phyloP scores from a whole-genome alignment of 2,797 vertebrate species.

The Loris lydekkerianus region DNA sequence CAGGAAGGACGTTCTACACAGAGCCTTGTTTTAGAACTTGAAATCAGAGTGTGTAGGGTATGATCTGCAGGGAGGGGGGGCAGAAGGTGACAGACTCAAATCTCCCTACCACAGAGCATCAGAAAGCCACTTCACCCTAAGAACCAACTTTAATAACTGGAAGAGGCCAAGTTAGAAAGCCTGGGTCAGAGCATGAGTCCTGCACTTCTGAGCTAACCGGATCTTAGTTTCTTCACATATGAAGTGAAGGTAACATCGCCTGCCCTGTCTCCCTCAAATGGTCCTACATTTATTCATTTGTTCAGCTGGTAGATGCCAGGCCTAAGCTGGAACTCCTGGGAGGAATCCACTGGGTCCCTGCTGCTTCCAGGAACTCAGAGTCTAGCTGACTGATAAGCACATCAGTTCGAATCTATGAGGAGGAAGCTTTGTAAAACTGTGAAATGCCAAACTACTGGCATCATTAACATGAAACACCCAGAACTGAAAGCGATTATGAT shows the following conservation, averaged over 20 bases:
- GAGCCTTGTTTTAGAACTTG: neutral
- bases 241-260: neutral
- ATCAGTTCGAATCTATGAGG: neutral
- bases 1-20: neutral
- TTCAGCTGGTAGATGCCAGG: neutral
- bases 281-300: neutral
- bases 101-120: neutral
- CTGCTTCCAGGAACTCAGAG: neutral
- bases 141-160: neutral
- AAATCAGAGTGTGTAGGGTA: neutral
- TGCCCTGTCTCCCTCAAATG: neutral
- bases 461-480: neutral
- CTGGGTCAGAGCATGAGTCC: neutral
- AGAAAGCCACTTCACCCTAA: neutral
- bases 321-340: neutral
- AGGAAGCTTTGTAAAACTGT: constrained; percentile 6
- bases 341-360: neutral
- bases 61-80: fast-evolving
- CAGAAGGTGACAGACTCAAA: neutral
- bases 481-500: neutral
- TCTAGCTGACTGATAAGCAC: neutral
- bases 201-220: neutral
- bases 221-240: neutral
- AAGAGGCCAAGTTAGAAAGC: neutral
- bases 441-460: neutral